phyloP scores from a whole-genome alignment of 2,797 vertebrate genomes.

The Aldrovandia affinis region DNA sequence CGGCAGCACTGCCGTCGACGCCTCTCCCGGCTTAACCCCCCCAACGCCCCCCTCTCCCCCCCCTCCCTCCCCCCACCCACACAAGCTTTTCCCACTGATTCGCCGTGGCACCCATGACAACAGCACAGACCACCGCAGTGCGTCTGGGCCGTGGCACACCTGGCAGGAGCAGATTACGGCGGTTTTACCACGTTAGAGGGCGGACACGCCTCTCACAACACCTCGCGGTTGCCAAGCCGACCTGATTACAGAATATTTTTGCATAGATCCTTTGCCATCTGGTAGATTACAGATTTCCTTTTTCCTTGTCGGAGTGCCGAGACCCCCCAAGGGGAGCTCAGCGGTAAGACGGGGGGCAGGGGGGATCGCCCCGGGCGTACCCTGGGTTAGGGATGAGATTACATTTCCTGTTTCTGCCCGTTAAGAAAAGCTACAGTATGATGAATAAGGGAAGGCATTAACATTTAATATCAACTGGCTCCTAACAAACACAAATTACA shows the following conservation, averaged over 20 bases:
- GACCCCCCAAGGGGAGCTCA: slow-evolving; percentile 69
- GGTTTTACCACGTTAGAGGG: slow-evolving; percentile 33
- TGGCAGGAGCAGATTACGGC: slow-evolving; percentile 38
- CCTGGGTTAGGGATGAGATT: slow-evolving; percentile 70
- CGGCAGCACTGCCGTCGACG: slow-evolving; percentile 41
- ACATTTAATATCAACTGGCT: slow-evolving; percentile 75
- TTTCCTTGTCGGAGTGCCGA: slow-evolving; percentile 66
- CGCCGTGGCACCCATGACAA: slow-evolving; percentile 46
- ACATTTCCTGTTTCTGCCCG: slow-evolving; percentile 74
- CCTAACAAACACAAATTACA: slow-evolving; percentile 74
- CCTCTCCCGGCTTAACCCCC: slow-evolving; percentile 30
- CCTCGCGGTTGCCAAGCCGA: slow-evolving; percentile 46
- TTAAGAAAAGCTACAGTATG: slow-evolving; percentile 50
- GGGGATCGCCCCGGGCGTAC: slow-evolving; percentile 71
- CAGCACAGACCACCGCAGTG: slow-evolving; percentile 46
- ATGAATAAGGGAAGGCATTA: slow-evolving; percentile 75
- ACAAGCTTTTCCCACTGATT: slow-evolving; percentile 47
- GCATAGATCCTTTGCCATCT: slow-evolving; percentile 76
- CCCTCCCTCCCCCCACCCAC: slow-evolving; percentile 42
- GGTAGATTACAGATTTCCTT: slow-evolving; percentile 77
- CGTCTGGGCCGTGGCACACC: slow-evolving; percentile 28
- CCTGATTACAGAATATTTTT: slow-evolving; percentile 68
- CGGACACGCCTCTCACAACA: slow-evolving; percentile 31
- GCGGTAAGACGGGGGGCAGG: slow-evolving; percentile 71
- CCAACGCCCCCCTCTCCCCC: slow-evolving; percentile 21